These are phyloP conservation scores for Hemitrygon akajei DNA, from an alignment of 2,797 vertebrate genomes.

Conservation along the genomic window DNA sequence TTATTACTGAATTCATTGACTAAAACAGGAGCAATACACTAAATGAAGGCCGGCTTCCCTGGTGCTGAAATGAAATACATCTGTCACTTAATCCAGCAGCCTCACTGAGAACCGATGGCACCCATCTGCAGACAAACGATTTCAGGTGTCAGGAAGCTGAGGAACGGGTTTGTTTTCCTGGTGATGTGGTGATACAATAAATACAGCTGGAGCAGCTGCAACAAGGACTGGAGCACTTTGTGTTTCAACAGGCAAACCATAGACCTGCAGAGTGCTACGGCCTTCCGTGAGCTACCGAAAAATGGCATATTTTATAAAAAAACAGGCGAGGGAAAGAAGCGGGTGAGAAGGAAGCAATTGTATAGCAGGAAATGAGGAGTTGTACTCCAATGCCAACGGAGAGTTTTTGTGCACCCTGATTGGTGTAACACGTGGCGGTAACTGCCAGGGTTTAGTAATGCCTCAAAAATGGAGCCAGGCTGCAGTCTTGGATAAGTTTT, in stretches of 20 bases:
- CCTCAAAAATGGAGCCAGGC: too few relatives aligned
- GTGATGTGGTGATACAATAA: neutral
- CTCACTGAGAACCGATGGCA: neutral
- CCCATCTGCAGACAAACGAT: neutral
- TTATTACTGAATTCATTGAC: neutral
- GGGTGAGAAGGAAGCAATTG: neutral
- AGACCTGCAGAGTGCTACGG: too few relatives aligned
- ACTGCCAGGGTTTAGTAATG: too few relatives aligned
- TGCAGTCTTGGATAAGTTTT: too few relatives aligned
- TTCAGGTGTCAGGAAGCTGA: neutral
- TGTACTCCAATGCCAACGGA: neutral
- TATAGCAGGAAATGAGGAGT: neutral
- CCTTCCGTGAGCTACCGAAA: neutral
- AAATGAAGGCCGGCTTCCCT: neutral
- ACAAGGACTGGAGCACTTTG: neutral
- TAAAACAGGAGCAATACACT: neutral
- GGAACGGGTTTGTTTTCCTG: neutral
- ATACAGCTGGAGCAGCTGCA: neutral
- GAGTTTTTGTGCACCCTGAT: neutral
- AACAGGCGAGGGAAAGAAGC: too few relatives aligned
- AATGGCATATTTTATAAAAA: neutral
- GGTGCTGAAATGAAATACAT: neutral
- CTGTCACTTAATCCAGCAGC: neutral
- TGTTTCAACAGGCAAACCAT: neutral
- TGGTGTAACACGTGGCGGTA: too few relatives aligned